Evolutionary conservation across 2,113 vertebrate species (phyloP), one percentile per base, ranked within the genome.

Genomic region (Charina bottae): DNA sequence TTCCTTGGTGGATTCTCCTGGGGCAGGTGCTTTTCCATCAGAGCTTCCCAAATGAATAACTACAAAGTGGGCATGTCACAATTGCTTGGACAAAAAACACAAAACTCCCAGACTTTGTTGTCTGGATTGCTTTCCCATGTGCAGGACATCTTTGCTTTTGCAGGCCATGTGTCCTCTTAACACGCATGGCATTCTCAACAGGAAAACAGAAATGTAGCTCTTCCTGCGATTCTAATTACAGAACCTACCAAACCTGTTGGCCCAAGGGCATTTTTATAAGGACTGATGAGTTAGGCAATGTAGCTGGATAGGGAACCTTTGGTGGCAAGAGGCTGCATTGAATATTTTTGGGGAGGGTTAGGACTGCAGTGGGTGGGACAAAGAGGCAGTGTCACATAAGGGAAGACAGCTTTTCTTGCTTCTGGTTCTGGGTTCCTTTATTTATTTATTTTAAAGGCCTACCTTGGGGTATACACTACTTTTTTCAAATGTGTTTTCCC

Each of bases 11-110:
- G n/a, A n/a, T n/a, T n/a, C n/a, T n/a, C n/a, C n/a, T n/a, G 86
- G 58, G 86, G 84, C 88, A 90, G 88, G 60, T 92, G 49, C 90
- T 95, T 94, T 92, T 91, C 92, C 55, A 92, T 95, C 96, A 94
- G 15, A 91, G 92, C 93, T 83, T 60, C 90, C 86, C 95, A 89
- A 90, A 8, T 53, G 0, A 85, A 62, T 33, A 90, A 91, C 92
- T 53, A 89, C 23, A 89, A 93, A 95, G 83, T 53, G 93, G 33
- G 42, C 90, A 0, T 78, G 92, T 93, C 92, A 93, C 90, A 92
- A 93, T 24, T 19, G 13, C 42, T 49, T 0, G 0, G 26, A 13
- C 33, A 78, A 93, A 23, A 68, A 92, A 13, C 11, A 19, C n/a
- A 28, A 2, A 92, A 55, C 78, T 54, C 46, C 9, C 64, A 83